Base-by-base conservation (phyloP, 2,113 vertebrate species). In the Eurypyga helias region DNA sequence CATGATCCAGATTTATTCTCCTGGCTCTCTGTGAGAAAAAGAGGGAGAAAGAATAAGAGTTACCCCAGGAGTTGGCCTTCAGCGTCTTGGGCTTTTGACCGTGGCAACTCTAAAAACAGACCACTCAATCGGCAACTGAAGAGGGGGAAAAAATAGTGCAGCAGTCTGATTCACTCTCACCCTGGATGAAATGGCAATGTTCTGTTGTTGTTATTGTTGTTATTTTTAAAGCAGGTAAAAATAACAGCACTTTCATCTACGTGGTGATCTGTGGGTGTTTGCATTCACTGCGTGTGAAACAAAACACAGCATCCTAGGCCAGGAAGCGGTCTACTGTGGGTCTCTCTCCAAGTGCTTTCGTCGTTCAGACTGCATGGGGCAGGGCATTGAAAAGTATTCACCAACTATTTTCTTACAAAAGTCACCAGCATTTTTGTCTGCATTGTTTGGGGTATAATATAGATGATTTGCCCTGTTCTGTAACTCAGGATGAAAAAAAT, bases 171-270 rank as follows among this genome's bases (percentile, higher is more conserved):
- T 97, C 96, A 96, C 94, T 72, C 92, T 94, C 72, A 90, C 71
- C 89, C 76, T 79, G 92, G 87, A 90, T 95, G 79, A 84, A 95
- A 29, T 51, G 86, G 60, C 90, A 89, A 2, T 67, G 87, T 87
- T 94, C 89, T 94, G 69, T 87, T 94, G 72, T 93, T 93, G 90
- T 95, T 92, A 48, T 82, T 92, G 81, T 86, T 97, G 92, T 96
- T 97, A 97, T 97, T 97, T 97, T 96, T 97, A 51, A 93, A 85
- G 43, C 86, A 73, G 87, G 90, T 96, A 95, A 97, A 97, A 97
- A 97, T 96, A 97, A 75, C 87, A 83, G 89, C 54, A 8, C 77
- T 94, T 86, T 58, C 58, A 33, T 90, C 62, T 93, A 49, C 5
- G 4, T 70, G 94, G 94, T 75, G 80, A 57, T 95, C 49, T 26